Evolutionary conservation across 1,140 invertebrate genomes (phyloP).

Genomic region (Hyphantria cunea): DNA sequence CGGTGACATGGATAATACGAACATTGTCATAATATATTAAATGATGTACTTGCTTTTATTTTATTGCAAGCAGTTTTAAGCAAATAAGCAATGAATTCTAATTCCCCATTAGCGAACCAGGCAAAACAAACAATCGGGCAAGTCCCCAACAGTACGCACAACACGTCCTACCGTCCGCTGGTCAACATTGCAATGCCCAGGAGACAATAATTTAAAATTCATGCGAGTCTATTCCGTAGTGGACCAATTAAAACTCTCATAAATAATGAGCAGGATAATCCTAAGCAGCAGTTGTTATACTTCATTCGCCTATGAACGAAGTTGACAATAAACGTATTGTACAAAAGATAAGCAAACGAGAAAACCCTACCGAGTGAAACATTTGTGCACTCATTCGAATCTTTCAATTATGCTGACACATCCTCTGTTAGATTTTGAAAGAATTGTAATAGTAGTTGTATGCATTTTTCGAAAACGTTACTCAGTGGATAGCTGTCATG

Average conservation of each 20-base stretch:
- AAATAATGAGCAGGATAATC: slow-evolving; percentile 36
- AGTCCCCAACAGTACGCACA: slow-evolving; percentile 6
- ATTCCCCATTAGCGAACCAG: slow-evolving; percentile 13
- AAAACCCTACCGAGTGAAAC: too few relatives aligned
- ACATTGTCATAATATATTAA: too few relatives aligned
- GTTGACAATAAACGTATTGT: background rate
- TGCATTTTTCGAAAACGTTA: too few relatives aligned
- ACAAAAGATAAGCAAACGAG: slow-evolving; percentile 3
- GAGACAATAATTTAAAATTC: slow-evolving; percentile 43
- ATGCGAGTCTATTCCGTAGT: slow-evolving; percentile 33
- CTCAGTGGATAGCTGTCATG: too few relatives aligned
- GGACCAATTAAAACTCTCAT: slow-evolving; percentile 44
- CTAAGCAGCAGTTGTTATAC: slow-evolving; percentile 2
- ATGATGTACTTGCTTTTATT: too few relatives aligned
- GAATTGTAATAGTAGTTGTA: background rate
- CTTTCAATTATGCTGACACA: background rate
- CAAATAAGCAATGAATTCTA: slow-evolving; percentile 22
- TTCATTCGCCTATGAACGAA: slow-evolving; percentile 23
- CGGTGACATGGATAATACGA: too few relatives aligned
- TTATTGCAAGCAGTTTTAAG: background rate
- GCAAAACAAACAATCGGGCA: slow-evolving; percentile 15
- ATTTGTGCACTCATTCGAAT: background rate
- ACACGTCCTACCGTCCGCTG: slow-evolving; percentile 2
- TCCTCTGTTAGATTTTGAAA: background rate
- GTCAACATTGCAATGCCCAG: slow-evolving; percentile 27